Evolutionary conservation across 2,888 invertebrate species (phyloP).

Genomic region (Idaea aversata): DNA sequence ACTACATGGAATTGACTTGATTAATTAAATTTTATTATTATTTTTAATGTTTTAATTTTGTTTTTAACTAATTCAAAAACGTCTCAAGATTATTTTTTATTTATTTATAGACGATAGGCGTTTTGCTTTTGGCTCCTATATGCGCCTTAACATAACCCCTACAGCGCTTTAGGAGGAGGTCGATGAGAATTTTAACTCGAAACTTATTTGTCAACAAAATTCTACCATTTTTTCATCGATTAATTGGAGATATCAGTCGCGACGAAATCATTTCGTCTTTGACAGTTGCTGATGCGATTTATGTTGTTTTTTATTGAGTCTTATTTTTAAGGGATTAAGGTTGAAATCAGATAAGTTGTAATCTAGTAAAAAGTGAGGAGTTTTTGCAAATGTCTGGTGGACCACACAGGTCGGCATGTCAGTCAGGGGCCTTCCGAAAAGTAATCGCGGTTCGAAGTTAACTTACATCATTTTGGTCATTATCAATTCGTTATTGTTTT

Average conservation of each 20-base stretch:
- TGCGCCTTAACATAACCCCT: conserved; percentile 41
- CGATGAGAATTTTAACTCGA: conserved; percentile 29
- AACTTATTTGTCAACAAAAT: conserved; percentile 50
- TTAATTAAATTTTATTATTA: no score
- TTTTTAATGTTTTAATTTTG: no score
- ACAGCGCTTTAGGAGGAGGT: conserved; percentile 58
- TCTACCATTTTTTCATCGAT: conserved; percentile 53
- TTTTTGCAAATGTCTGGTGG: conserved; percentile 55
- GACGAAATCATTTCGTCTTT: conserved; percentile 68
- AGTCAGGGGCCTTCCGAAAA: conserved; percentile 36
- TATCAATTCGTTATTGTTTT: background rate
- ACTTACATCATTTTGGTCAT: conserved; percentile 13
- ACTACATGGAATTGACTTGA: no score
- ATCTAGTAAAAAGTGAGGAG: conserved; percentile 58
- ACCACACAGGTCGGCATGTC: conserved; percentile 64
- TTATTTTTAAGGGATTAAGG: conserved; percentile 36
- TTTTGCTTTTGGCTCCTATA: no score
- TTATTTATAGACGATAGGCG: no score
- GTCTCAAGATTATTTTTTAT: no score
- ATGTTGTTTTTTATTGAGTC: conserved; percentile 22
- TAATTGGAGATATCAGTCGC: conserved; percentile 65
- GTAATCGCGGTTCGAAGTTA: conserved; percentile 27
- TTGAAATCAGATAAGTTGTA: conserved; percentile 30
- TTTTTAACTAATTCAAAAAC: no score
- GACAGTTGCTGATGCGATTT: conserved; percentile 66